These are phyloP conservation scores for Myopa tessellatipennis DNA, from an alignment of 2,888 invertebrate genomes.

Conservation along the genomic window DNA sequence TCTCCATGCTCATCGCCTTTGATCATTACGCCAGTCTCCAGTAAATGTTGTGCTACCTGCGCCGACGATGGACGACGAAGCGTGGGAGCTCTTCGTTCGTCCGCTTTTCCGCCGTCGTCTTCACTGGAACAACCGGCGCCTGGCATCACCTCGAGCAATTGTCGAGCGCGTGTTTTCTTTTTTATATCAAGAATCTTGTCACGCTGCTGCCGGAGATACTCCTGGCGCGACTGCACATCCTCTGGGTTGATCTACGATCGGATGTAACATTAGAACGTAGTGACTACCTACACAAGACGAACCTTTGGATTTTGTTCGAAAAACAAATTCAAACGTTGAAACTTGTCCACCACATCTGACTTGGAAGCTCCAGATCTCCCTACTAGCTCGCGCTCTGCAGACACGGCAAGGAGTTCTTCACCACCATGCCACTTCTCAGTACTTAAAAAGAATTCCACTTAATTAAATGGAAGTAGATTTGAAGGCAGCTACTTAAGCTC, in stretches of 20 bases:
- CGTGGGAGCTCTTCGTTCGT: slow-evolving; percentile 34
- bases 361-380: too few relatives aligned
- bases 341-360: slow-evolving; percentile 57
- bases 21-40: slow-evolving; percentile 69
- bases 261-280: neutral
- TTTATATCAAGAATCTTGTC: slow-evolving; percentile 92
- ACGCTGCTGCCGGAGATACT: slow-evolving; percentile 87
- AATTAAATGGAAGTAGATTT: slow-evolving; percentile 20
- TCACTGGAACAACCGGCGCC: slow-evolving; percentile 52
- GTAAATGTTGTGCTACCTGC: slow-evolving; percentile 76
- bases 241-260: slow-evolving; percentile 68
- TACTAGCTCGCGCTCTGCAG: slow-evolving; percentile 56
- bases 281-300: neutral
- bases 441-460: slow-evolving; percentile 46
- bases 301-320: slow-evolving; percentile 61
- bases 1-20: slow-evolving; percentile 46
- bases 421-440: slow-evolving; percentile 51
- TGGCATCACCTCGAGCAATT: slow-evolving; percentile 75
- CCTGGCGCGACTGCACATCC: slow-evolving; percentile 82
- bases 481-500: neutral
- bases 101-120: neutral
- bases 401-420: slow-evolving; percentile 61
- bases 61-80: slow-evolving; percentile 78
- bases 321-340: slow-evolving; percentile 67
- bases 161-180: slow-evolving; percentile 85